Evolutionary conservation across 2,113 vertebrate species (phyloP).

Genomic region (Myxocyprinus asiaticus): DNA sequence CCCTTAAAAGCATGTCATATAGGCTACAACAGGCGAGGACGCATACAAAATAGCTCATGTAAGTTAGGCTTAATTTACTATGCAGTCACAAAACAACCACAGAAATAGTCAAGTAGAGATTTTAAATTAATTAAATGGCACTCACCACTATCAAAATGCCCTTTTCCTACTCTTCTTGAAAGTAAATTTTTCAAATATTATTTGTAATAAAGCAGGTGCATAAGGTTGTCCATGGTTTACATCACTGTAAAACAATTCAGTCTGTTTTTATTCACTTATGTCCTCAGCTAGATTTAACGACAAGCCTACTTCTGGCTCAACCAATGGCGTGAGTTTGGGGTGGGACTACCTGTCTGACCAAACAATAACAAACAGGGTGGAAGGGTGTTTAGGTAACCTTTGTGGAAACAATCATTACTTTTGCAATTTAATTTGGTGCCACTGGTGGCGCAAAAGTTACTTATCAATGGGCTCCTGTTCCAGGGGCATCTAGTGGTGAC

Average conservation of each 20-base stretch:
- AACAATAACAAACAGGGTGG: too few species aligned
- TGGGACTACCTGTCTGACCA: too few species aligned
- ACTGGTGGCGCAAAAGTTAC: not conserved
- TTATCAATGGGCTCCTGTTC: not conserved
- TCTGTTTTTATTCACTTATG: not conserved
- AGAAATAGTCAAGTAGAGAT: slow-evolving; percentile 1
- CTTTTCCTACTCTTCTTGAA: not conserved
- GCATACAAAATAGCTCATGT: not conserved
- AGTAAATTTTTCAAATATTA: not conserved
- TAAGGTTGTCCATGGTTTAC: not conserved
- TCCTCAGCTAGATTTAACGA: not conserved
- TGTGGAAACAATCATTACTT: not conserved
- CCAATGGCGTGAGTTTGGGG: too few species aligned
- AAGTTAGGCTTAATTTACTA: not conserved
- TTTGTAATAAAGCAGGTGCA: not conserved
- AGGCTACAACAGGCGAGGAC: not conserved
- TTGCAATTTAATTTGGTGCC: not conserved
- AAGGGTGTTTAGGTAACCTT: not conserved
- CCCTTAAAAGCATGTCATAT: too few species aligned
- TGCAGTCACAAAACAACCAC: not conserved
- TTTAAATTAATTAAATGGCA: not conserved
- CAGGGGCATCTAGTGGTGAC: not conserved
- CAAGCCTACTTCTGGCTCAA: not conserved
- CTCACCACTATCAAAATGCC: not conserved
- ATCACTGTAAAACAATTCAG: not conserved